Evolutionary conservation across 2,113 vertebrate genomes (phyloP).

Genomic region (Plotosus lineatus): DNA sequence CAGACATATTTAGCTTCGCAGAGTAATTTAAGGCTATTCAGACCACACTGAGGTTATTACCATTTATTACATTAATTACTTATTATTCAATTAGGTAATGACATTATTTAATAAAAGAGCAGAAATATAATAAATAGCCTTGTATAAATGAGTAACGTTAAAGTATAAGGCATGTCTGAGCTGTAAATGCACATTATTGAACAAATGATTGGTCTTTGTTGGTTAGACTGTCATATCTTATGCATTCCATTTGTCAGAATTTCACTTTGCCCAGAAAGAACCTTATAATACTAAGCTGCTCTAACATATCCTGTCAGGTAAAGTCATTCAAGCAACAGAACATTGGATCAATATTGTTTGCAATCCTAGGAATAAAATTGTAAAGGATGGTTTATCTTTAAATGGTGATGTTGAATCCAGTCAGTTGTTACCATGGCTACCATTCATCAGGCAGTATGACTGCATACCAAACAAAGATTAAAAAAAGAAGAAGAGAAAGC

Average conservation of each 20-base stretch:
- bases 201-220: neutral
- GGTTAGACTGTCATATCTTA: neutral
- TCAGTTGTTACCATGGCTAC: conserved; percentile 49
- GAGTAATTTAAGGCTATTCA: too few species aligned
- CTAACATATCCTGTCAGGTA: neutral
- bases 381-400: neutral
- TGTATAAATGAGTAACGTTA: neutral
- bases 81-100: too few species aligned
- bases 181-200: neutral
- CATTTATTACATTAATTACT: too few species aligned
- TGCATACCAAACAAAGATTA: conserved; percentile 27
- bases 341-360: neutral
- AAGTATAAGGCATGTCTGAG: neutral
- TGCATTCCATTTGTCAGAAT: neutral
- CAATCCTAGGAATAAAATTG: neutral
- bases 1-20: too few species aligned
- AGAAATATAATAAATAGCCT: neutral
- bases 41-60: too few species aligned
- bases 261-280: neutral
- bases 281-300: neutral
- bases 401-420: neutral
- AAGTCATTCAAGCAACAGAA: neutral
- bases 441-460: conserved; percentile 32
- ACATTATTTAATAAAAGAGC: too few species aligned
- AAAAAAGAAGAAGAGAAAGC: conserved; percentile 37